A percentile compares a stretch with the other conserved stretches of the same genome.
Conservation (phyloP, 2,113 vertebrate genomes). For the Phocoena phocoena region DNA sequence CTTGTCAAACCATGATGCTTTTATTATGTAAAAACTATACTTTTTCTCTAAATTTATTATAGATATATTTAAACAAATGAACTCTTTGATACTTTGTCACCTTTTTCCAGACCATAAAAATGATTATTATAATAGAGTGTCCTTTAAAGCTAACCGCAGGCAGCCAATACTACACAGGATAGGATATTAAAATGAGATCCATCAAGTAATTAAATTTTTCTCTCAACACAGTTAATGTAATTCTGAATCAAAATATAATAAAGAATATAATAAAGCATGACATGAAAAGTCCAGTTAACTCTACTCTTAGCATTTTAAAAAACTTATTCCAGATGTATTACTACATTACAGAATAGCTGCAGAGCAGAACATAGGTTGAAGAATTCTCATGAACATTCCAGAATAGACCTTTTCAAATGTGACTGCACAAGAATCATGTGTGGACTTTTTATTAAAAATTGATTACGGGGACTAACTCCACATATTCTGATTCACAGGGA, state of each 20-base stretch:
- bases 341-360: background rate
- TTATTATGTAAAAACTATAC: background rate
- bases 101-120: constrained; percentile 32
- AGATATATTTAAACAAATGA: background rate
- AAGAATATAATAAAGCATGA: background rate
- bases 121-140: constrained; percentile 20
- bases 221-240: constrained; percentile 12
- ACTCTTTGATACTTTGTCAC: background rate
- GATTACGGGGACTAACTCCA: background rate
- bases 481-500: background rate
- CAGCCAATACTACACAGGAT: background rate
- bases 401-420: background rate
- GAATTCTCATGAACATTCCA: background rate
- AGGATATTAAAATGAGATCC: constrained; percentile 18
- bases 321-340: background rate
- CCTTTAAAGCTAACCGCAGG: constrained; percentile 27
- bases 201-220: constrained; percentile 48
- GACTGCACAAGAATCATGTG: background rate
- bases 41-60: background rate
- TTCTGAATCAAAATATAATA: background rate
- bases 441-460: background rate
- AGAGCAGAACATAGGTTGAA: background rate
- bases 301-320: background rate
- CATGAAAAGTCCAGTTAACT: background rate
- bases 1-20: background rate